These are phyloP conservation scores for Sandelia bainsii DNA, from an alignment of 2,797 vertebrate species.

Conservation along the genomic window DNA sequence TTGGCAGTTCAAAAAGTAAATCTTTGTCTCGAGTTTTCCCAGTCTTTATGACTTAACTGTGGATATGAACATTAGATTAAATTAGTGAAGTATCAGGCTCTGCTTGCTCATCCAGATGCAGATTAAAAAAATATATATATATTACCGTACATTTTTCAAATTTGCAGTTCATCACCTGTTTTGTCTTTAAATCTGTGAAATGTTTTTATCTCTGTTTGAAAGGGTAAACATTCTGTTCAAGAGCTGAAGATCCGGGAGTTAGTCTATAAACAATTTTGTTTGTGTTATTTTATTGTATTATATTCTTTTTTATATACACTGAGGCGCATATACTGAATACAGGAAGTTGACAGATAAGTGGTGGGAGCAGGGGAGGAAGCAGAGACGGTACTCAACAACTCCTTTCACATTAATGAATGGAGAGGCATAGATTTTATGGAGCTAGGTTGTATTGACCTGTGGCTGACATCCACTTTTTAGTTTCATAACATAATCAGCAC, in stretches of 20 bases:
- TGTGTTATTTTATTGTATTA: constrained; percentile 14
- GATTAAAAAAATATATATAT: too few species aligned
- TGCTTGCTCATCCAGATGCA: neutral
- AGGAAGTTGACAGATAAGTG: constrained; percentile 24
- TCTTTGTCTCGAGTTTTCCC: constrained; percentile 16
- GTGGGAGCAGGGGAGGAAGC: constrained; percentile 26
- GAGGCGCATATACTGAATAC: neutral
- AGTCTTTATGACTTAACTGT: constrained; percentile 4
- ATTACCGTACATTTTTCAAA: neutral
- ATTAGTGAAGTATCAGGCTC: constrained; percentile 8
- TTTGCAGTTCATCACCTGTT: neutral
- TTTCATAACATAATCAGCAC: constrained; percentile 91
- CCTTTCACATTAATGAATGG: constrained; percentile 77
- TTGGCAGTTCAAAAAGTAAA: constrained; percentile 28
- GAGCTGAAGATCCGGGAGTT: neutral
- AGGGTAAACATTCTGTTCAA: neutral
- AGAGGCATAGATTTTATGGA: constrained; percentile 83
- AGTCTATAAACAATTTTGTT: neutral
- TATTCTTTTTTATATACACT: neutral
- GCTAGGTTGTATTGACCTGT: constrained; percentile 81
- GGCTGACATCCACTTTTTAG: constrained; percentile 87
- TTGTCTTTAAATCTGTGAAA: neutral
- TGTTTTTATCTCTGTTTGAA: neutral
- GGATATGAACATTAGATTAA: constrained; percentile 9
- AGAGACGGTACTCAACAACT: constrained; percentile 31